Evolutionary conservation across 1,140 invertebrate species (phyloP), one percentile per base, ranked within the genome.

Genomic region (Drosophila rufa): DNA sequence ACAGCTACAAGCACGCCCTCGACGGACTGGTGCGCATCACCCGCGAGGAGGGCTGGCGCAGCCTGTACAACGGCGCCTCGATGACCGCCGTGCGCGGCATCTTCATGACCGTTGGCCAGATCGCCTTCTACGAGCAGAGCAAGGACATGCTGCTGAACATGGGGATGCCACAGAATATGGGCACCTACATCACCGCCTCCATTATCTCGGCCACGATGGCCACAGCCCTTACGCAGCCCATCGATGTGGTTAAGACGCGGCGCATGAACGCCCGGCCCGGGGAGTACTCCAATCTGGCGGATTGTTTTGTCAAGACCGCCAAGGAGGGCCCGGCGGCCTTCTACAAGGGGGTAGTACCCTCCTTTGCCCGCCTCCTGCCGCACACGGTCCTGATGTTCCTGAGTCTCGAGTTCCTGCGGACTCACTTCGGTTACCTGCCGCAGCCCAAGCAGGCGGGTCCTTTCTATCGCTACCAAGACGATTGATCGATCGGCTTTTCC

Each of bases 371-470:
- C 51, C 94, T 99, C 14, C 97, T 97, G 43, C 99, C 99, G 0
- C 99, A 99, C 70, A 99, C 99, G 2, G 97, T 99, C 57, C 93
- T 99, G 12, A 98, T 98, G 1, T 99, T 99, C 93, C 94, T 99
- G 14, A 98, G 99, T 91, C 94, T 99, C 71, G 99, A 99, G 94
- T 98, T 99, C 93, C 94, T 99, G 3, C 93, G 97, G 82, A 94
- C 95, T 33, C 96, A 97, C 93, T 99, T 98, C 93, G 98, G 98
- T 2, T 91, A 83, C 30, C 11, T 90, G 9, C 85, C 84, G 0
- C 47, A 47, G 3, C 15, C 69, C 0, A 79, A 82, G 15, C 47
- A 47, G 11, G n/a, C 62, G 1, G 42, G 70, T 11, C 45, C 51
- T 0, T 66, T 2, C n/a, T 12, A 27, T 11, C 46, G 46, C 7